A percentile compares a stretch with the other conserved stretches of the same genome.
These are phyloP conservation scores for Tridacna crocea DNA, from an alignment of 2,888 invertebrate species.

Conservation along the genomic window DNA sequence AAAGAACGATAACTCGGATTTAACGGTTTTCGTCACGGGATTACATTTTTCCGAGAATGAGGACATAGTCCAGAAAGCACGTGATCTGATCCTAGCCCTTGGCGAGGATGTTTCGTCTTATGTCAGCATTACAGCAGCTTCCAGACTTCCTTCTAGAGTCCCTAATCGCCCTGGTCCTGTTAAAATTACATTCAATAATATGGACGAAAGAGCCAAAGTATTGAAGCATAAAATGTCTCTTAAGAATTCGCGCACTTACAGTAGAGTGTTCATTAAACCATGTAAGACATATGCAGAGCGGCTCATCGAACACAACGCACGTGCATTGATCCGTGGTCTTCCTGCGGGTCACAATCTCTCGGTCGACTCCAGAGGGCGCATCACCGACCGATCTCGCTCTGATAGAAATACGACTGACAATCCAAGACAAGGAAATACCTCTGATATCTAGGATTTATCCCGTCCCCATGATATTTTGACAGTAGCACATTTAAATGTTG, in stretches of 20 bases:
- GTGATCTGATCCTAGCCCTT: slow-evolving; percentile 14
- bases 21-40: slow-evolving; percentile 15
- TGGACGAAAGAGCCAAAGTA: slow-evolving; percentile 30
- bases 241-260: not conserved
- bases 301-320: slow-evolving; percentile 40
- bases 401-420: not conserved
- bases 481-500: slow-evolving; percentile 55
- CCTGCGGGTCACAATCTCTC: slow-evolving; percentile 34
- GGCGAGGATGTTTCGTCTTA: slow-evolving; percentile 17
- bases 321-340: slow-evolving; percentile 36
- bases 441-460: slow-evolving; percentile 23
- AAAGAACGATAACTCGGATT: slow-evolving; percentile 3
- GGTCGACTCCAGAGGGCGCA: slow-evolving; percentile 36
- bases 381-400: slow-evolving; percentile 20
- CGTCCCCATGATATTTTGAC: slow-evolving; percentile 24
- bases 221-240: slow-evolving; percentile 32
- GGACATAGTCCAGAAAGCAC: slow-evolving; percentile 12
- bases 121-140: slow-evolving; percentile 1
- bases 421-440: not conserved
- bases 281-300: slow-evolving; percentile 37
- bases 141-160: slow-evolving; percentile 2
- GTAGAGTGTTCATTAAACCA: slow-evolving; percentile 28
- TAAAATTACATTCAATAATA: slow-evolving; percentile 37
- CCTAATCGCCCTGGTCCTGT: slow-evolving; percentile 9
- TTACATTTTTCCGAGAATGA: slow-evolving; percentile 2